Evolutionary conservation across 2,113 vertebrate species (phyloP).

Genomic region (Semicossyphus pulcher): DNA sequence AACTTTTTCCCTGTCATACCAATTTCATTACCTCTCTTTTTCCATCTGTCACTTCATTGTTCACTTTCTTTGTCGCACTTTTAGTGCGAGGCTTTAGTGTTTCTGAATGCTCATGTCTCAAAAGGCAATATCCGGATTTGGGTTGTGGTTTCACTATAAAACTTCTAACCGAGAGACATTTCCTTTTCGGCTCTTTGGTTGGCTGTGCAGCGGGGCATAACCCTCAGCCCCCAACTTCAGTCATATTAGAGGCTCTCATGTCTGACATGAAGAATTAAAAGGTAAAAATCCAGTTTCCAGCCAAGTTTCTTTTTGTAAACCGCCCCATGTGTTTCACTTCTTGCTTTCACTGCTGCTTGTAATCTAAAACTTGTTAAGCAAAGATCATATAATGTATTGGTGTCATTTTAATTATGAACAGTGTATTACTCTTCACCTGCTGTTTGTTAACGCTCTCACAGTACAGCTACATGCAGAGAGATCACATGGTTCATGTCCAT

Average conservation of each 20-base stretch:
- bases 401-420: slow-evolving; percentile 13
- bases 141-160: slow-evolving; percentile 59
- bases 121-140: slow-evolving; percentile 50
- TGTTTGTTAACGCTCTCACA: slow-evolving; percentile 9
- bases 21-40: slow-evolving; percentile 29
- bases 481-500: slow-evolving; percentile 55
- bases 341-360: not conserved
- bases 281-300: not conserved
- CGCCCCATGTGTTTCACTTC: not conserved
- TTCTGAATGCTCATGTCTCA: slow-evolving; percentile 33
- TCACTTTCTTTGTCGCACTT: slow-evolving; percentile 24
- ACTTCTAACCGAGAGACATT: slow-evolving; percentile 33
- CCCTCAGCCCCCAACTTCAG: not conserved
- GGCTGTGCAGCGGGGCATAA: slow-evolving; percentile 25
- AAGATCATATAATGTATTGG: not conserved
- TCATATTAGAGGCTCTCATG: slow-evolving; percentile 1
- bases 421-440: slow-evolving; percentile 40
- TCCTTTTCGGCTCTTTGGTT: slow-evolving; percentile 30
- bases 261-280: slow-evolving; percentile 7
- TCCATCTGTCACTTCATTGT: slow-evolving; percentile 22
- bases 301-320: not conserved
- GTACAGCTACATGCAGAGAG: slow-evolving; percentile 16
- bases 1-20: not conserved
- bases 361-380: not conserved
- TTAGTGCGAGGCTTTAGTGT: slow-evolving; percentile 17